Conservation (phyloP, 2,113 vertebrate genomes). For the Rhinoderma darwinii region DNA sequence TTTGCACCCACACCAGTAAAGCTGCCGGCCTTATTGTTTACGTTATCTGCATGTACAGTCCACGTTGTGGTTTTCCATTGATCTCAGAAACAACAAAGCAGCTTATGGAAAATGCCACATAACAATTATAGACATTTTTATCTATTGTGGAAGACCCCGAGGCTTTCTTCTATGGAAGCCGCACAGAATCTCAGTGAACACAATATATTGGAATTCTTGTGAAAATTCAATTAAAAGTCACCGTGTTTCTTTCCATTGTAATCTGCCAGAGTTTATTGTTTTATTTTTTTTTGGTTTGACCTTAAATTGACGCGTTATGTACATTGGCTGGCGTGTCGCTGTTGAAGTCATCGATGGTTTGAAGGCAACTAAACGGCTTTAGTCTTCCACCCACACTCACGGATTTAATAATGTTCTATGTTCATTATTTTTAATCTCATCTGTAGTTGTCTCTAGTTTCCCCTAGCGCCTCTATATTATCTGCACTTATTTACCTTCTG, state of each 20-base stretch:
- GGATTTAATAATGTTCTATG: slow-evolving; percentile 21
- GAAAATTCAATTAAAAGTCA: background rate
- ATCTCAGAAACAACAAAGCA: background rate
- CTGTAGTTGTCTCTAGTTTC: background rate
- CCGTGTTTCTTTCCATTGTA: background rate
- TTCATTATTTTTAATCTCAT: slow-evolving; percentile 41
- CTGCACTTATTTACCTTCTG: slow-evolving; percentile 30
- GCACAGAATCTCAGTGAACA: background rate
- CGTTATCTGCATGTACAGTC: background rate
- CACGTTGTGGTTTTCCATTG: background rate
- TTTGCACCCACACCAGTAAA: too few relatives aligned
- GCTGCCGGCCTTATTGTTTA: too few relatives aligned
- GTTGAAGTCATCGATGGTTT: background rate
- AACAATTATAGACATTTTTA: background rate
- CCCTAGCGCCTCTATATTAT: background rate
- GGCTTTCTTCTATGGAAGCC: background rate
- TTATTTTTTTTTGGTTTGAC: background rate
- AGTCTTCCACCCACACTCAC: background rate
- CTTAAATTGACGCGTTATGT: background rate
- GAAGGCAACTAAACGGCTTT: background rate
- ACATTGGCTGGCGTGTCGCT: background rate
- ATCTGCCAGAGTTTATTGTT: background rate
- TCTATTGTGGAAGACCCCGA: background rate
- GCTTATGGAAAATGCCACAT: background rate
- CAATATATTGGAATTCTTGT: background rate